Evolutionary conservation across 1,140 invertebrate species (phyloP), one percentile per base, ranked within the genome.

Genomic region (Euborellia annulipes): DNA sequence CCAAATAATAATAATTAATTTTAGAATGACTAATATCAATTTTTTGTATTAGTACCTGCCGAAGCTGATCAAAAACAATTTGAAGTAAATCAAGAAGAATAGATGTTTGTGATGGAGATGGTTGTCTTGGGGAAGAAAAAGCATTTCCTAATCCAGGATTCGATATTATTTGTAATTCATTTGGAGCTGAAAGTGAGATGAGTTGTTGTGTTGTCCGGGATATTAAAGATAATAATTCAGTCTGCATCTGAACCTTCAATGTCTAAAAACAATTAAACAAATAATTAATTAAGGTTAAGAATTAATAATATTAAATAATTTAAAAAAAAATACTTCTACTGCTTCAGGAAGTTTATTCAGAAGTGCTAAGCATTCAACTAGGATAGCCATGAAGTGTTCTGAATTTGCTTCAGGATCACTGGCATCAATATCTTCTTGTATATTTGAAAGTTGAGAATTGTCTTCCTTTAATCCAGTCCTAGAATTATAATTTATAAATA

Each of bases 341-440:
- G 85, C 79, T 57, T 88, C 85, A 21, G 85, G 79, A 50, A 92
- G 66, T 61, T 85, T 87, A 43, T 82, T 77, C 36, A 95, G 64
- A 38, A 86, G 71, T n/a, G 77, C 82, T 22, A 93, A 69, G 50
- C 87, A 89, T 61, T 91, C 85, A 3, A 91, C 75, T 21, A 90
- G 70, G 53, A 90, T 81, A 52, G 81, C 75, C 53, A 90, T 74
- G 55, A 83, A 84, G 54, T 82, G 70, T 52, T 70, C 71, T 27
- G 73, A 67, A 60, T 82, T 76, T 44, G 76, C 69, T 55, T 84
- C 79, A 3, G 77, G 75, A 60, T 82, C 75, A 16, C 60, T 52
- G 18, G 64, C 57, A 54, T 73, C 69, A 36, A 75, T 64, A 56
- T 82, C 75, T 55, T 84, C 80, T 19, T 69, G 64, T 18, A 76